Percentiles rank a stretch among this genome's conserved stretches.
Evolutionary conservation across 2,797 vertebrate species (phyloP).

Genomic region (Dipus sagitta): DNA sequence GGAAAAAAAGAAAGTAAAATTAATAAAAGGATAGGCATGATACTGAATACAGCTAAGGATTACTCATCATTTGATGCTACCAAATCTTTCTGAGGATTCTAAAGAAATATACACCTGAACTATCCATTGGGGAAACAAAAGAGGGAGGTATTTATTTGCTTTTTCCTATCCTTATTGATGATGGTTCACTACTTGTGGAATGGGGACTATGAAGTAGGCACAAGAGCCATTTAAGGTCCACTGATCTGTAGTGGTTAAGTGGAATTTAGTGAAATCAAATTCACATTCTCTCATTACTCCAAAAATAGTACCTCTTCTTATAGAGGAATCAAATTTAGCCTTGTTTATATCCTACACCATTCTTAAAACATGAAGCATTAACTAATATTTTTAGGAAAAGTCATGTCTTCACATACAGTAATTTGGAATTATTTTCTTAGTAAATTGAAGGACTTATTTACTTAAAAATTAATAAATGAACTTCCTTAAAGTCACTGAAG

Average conservation of each 20-base stretch:
- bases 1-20: background rate
- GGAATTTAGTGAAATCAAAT: background rate
- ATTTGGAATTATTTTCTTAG: constrained; percentile 41
- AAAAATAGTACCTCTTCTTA: background rate
- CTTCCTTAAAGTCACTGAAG: background rate
- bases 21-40: background rate
- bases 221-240: background rate
- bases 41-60: background rate
- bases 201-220: too few species aligned
- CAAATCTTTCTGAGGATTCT: background rate
- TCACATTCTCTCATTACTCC: background rate
- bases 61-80: background rate
- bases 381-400: background rate
- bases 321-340: background rate
- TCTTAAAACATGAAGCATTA: background rate
- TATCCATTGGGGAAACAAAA: background rate
- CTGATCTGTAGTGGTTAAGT: background rate
- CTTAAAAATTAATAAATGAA: constrained; percentile 28
- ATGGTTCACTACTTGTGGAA: background rate
- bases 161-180: background rate
- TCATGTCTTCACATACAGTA: background rate
- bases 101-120: background rate
- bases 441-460: background rate
- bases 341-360: background rate
- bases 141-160: background rate